Evolutionary conservation across 2,113 vertebrate species (phyloP).

Genomic region (Actinemys pallida): DNA sequence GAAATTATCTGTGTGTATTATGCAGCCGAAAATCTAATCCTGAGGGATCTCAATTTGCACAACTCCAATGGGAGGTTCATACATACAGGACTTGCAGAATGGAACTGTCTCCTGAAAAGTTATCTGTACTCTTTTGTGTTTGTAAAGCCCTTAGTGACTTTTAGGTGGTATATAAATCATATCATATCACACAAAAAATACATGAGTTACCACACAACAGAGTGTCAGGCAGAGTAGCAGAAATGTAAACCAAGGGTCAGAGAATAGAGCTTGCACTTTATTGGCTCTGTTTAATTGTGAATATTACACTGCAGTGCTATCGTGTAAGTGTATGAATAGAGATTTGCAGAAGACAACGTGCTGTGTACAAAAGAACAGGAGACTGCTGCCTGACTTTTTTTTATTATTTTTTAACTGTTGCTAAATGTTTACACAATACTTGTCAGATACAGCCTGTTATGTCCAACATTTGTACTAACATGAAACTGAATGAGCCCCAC

Average conservation of each 20-base stretch:
- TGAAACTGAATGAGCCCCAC: background rate
- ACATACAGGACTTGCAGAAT: constrained; percentile 24
- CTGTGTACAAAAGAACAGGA: background rate
- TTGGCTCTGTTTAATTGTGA: background rate
- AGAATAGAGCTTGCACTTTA: background rate
- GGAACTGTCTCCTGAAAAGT: background rate
- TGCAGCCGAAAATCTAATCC: background rate
- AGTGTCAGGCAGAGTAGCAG: background rate
- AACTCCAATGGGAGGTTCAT: background rate
- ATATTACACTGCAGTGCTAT: background rate
- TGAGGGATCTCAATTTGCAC: constrained; percentile 37
- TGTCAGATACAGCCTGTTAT: background rate
- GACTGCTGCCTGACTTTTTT: background rate
- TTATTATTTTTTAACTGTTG: background rate
- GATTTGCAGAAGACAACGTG: background rate
- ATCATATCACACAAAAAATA: background rate
- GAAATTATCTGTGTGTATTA: background rate
- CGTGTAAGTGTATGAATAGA: background rate
- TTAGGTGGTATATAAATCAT: background rate
- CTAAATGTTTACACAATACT: background rate
- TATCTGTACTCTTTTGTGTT: background rate
- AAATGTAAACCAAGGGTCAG: background rate
- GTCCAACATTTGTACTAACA: background rate
- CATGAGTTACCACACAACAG: background rate
- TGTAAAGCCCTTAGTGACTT: background rate